Conservation (phyloP, 1,140 invertebrate species). For the Drosophila pseudoobscura region DNA sequence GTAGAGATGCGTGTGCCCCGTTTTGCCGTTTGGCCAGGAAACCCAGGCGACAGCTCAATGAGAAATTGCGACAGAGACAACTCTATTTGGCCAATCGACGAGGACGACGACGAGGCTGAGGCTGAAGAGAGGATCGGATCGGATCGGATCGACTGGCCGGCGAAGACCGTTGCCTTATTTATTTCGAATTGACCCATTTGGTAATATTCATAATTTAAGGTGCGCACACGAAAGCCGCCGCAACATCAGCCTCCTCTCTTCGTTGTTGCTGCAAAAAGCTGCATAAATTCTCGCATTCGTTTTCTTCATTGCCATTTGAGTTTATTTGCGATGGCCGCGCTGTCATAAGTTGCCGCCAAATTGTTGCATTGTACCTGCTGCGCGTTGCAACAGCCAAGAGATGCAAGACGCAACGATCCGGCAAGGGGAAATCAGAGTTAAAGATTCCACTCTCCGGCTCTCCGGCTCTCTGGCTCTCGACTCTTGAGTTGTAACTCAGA, state of each 20-base stretch:
- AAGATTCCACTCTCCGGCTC: conserved; percentile 33
- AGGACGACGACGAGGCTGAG: conserved; percentile 6
- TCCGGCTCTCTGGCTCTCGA: no score
- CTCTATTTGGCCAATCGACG: conserved; percentile 63
- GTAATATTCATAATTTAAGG: conserved; percentile 82
- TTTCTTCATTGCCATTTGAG: conserved; percentile 59
- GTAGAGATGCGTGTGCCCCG: background rate
- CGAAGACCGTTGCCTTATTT: conserved; percentile 72
- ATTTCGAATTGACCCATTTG: conserved; percentile 82
- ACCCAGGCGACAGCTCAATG: conserved; percentile 71
- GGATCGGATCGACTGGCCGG: background rate
- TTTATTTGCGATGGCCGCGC: conserved; percentile 68
- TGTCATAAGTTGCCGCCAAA: conserved; percentile 81
- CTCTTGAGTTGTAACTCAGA: conserved; percentile 67
- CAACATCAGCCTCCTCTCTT: conserved; percentile 26
- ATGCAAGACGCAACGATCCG: no score
- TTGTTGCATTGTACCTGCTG: conserved; percentile 82
- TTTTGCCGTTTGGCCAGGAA: conserved; percentile 24
- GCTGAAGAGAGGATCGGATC: background rate
- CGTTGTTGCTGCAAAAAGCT: conserved; percentile 49
- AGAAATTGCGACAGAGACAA: conserved; percentile 77
- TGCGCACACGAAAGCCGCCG: conserved; percentile 65
- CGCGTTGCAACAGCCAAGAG: conserved; percentile 22
- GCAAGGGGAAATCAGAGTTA: conserved; percentile 33
- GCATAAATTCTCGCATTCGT: conserved; percentile 76